Evolutionary conservation across 2,888 invertebrate genomes (phyloP).

Genomic region (Callyntrura guangdongensis): DNA sequence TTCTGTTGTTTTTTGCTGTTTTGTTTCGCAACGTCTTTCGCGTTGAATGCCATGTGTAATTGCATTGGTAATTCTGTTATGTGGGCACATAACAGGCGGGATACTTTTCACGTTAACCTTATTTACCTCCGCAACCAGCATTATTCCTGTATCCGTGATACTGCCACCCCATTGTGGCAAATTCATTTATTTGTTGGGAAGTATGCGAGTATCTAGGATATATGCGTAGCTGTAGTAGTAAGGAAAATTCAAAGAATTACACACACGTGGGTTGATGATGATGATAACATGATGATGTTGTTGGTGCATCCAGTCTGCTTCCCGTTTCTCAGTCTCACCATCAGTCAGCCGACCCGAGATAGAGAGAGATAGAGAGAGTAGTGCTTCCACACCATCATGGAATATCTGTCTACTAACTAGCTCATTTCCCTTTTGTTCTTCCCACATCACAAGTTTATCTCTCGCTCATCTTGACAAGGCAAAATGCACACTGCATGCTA

Average conservation of each 20-base stretch:
- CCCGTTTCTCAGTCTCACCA: not conserved
- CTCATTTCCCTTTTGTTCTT: constrained; percentile 67
- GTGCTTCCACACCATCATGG: constrained; percentile 30
- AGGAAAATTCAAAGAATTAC: not conserved
- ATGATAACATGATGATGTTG: not conserved
- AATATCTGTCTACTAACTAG: constrained; percentile 50
- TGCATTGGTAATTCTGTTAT: constrained; percentile 19
- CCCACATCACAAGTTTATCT: constrained; percentile 49
- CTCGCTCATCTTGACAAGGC: constrained; percentile 63
- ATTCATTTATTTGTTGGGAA: too few species aligned
- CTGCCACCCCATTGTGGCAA: too few species aligned
- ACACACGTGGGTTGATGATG: constrained; percentile 27
- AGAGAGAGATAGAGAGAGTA: not conserved
- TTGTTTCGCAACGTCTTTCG: too few species aligned
- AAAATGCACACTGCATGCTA: constrained; percentile 6
- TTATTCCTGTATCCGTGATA: too few species aligned
- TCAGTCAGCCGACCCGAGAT: not conserved
- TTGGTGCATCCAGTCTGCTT: constrained; percentile 2
- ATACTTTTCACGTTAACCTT: too few species aligned
- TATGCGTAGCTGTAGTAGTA: not conserved
- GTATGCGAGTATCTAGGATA: not conserved
- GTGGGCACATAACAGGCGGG: constrained; percentile 20
- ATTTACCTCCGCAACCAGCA: too few species aligned
- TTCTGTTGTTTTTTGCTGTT: too few species aligned
- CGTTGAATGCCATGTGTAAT: constrained; percentile 20